A percentile compares a stretch with the other conserved stretches of the same genome.
Evolutionary conservation across 2,888 invertebrate species (phyloP).

Genomic region (Aelia acuminata): DNA sequence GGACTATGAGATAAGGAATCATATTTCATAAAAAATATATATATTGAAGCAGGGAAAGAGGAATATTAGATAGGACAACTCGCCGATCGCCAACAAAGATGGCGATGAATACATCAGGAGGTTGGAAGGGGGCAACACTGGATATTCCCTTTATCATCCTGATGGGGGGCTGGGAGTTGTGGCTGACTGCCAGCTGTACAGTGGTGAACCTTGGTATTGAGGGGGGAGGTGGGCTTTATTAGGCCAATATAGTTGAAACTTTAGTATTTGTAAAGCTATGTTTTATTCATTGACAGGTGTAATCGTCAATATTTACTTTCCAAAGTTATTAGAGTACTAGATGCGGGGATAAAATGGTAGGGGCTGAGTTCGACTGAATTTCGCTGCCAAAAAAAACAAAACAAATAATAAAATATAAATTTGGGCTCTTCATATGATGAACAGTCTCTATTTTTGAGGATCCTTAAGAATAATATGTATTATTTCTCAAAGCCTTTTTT

Average conservation of each 20-base stretch:
- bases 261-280: neutral
- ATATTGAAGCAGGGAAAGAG: neutral
- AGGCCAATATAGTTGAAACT: neutral
- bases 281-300: neutral
- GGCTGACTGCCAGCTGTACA: neutral
- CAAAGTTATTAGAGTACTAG: neutral
- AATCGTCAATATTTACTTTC: neutral
- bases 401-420: too few species aligned
- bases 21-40: constrained; percentile 27
- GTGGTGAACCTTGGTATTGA: neutral
- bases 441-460: too few species aligned
- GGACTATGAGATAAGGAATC: neutral
- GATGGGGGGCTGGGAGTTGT: neutral
- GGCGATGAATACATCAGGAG: constrained; percentile 19
- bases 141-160: constrained; percentile 10
- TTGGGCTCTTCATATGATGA: too few species aligned
- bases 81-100: neutral
- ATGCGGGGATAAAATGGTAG: too few species aligned
- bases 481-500: too few species aligned
- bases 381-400: too few species aligned
- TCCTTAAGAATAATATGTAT: too few species aligned
- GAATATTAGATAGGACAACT: constrained; percentile 15
- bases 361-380: too few species aligned
- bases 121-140: neutral
- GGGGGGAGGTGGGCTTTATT: neutral